Evolutionary conservation across 2,888 invertebrate species (phyloP).

Genomic region (Plebejus melissa): DNA sequence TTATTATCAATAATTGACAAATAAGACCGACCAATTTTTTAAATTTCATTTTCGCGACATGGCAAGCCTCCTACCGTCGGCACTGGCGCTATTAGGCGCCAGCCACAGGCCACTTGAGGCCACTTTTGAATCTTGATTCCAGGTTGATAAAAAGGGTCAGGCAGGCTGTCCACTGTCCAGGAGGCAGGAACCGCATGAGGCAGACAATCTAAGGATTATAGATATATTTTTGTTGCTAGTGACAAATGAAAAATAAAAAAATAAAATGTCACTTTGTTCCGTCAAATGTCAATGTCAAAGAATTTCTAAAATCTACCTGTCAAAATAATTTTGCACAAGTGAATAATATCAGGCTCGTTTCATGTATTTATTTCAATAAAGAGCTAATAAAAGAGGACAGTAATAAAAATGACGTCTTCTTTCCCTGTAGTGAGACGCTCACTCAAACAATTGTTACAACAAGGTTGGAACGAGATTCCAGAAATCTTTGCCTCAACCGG

Average conservation of each 20-base stretch:
- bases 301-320: background rate
- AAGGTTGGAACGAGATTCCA: constrained; percentile 84
- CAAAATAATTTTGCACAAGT: background rate
- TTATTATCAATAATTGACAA: background rate
- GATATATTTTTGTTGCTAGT: background rate
- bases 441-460: constrained; percentile 58
- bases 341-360: background rate
- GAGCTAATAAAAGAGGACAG: background rate
- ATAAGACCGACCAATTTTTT: no score
- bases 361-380: background rate
- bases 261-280: no score
- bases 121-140: no score
- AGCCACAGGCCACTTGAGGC: no score
- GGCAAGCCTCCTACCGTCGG: no score
- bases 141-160: no score
- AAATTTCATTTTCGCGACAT: no score
- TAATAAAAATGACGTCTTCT: constrained; percentile 46
- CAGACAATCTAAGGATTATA: no score
- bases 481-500: constrained; percentile 82
- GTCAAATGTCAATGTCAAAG: background rate
- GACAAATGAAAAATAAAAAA: background rate
- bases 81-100: no score
- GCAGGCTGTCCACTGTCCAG: no score
- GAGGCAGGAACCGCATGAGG: no score
- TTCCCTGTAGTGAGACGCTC: constrained; percentile 54